phyloP scores from a whole-genome alignment of 1,140 invertebrate species.

The Diorhabda sublineata region DNA sequence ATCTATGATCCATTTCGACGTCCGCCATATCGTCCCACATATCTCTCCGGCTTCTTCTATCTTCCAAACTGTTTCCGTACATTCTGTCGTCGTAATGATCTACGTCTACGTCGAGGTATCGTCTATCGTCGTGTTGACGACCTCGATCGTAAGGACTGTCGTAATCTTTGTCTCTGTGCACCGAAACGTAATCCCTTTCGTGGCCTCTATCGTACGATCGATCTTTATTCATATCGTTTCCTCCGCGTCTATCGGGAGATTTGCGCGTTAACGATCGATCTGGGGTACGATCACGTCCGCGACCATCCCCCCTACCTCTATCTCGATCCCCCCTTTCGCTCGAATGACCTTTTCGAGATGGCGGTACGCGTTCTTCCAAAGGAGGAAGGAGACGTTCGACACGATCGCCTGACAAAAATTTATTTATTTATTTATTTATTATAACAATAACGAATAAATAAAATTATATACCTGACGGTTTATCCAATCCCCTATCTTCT shows the following conservation, averaged over 20 bases:
- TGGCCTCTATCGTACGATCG: constrained; percentile 27
- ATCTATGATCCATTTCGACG: constrained; percentile 24
- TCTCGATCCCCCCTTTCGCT: constrained; percentile 35
- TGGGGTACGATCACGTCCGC: constrained; percentile 20
- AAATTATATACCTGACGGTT: constrained; percentile 29
- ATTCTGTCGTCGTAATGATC: constrained; percentile 41
- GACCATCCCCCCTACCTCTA: constrained; percentile 28
- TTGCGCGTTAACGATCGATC: constrained; percentile 29
- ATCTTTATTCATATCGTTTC: constrained; percentile 29
- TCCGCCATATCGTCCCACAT: constrained; percentile 40
- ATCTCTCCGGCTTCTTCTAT: constrained; percentile 37
- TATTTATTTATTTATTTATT: background rate
- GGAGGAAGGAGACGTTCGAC: constrained; percentile 42
- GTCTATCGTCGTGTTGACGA: constrained; percentile 35
- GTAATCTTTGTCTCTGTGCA: constrained; percentile 35
- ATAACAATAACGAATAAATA: background rate
- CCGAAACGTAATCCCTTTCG: constrained; percentile 22
- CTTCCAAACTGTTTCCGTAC: constrained; percentile 41
- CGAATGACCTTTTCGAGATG: constrained; percentile 36
- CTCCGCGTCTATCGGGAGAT: constrained; percentile 34
- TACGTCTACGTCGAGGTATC: constrained; percentile 39
- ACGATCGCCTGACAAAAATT: constrained; percentile 30
- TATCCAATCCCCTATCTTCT: constrained; percentile 45
- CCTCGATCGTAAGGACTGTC: constrained; percentile 41
- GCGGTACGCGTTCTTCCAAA: constrained; percentile 41